Conservation (phyloP, 2,797 vertebrate species). For the Botia kubotai region DNA sequence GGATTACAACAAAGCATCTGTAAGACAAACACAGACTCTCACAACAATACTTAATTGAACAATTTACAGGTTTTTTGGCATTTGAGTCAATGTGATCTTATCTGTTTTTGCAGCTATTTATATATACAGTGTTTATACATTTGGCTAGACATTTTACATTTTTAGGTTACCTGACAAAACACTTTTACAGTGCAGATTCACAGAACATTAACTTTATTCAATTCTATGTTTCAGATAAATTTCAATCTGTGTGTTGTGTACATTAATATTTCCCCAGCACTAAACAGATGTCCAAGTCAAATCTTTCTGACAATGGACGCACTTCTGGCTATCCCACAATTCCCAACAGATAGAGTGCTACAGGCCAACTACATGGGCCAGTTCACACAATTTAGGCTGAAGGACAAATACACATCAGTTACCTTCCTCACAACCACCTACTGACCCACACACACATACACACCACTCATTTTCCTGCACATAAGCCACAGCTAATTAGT, state of each 20-base stretch:
- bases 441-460: background rate
- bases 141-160: no score
- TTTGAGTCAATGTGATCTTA: no score
- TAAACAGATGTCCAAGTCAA: background rate
- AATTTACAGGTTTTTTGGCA: background rate
- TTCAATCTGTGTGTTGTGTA: background rate
- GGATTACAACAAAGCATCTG: background rate
- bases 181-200: no score
- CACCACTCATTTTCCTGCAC: background rate
- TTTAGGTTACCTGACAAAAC: no score
- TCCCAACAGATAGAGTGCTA: background rate
- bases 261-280: background rate
- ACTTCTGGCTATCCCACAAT: background rate
- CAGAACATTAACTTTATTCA: no score
- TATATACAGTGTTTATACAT: no score
- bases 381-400: slow-evolving; percentile 44
- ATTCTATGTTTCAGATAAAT: no score
- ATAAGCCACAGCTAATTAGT: slow-evolving; percentile 29
- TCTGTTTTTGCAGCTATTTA: no score
- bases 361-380: slow-evolving; percentile 20
- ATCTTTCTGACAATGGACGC: background rate
- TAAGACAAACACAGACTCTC: background rate
- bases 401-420: slow-evolving; percentile 26
- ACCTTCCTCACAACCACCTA: background rate
- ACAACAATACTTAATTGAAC: background rate